Evolutionary conservation across 2,113 vertebrate species (phyloP).

Genomic region (Agapornis roseicollis): DNA sequence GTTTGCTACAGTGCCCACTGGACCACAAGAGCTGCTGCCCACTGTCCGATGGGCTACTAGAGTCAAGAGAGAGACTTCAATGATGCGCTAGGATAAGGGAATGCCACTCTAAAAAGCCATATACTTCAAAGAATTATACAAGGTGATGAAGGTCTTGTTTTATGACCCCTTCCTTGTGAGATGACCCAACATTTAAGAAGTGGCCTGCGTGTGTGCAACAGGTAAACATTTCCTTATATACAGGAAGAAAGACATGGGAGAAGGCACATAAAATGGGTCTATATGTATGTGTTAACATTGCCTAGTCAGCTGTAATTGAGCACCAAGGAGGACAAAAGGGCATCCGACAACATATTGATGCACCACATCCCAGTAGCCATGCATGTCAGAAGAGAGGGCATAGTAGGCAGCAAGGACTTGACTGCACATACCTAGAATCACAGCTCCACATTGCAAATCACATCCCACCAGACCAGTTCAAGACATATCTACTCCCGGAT

Average conservation of each 20-base stretch:
- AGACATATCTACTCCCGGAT: background rate
- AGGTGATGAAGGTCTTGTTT: background rate
- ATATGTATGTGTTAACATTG: background rate
- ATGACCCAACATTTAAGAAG: background rate
- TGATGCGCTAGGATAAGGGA: background rate
- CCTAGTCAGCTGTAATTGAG: background rate
- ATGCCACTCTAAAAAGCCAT: background rate
- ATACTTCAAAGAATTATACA: background rate
- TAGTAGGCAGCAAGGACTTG: background rate
- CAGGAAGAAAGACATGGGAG: background rate
- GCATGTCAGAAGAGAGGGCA: rapidly evolving
- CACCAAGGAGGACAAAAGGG: rapidly evolving
- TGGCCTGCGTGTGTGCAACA: background rate
- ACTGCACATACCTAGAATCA: background rate
- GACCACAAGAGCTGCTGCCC: background rate
- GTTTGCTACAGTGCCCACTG: background rate
- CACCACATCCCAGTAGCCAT: background rate
- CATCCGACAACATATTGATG: background rate
- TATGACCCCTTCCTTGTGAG: background rate
- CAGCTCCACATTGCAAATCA: background rate
- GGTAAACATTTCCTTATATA: rapidly evolving
- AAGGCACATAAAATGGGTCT: background rate
- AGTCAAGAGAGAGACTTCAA: background rate
- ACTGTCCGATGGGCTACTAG: background rate
- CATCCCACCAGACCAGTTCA: background rate